These are phyloP conservation scores for Octodon degus DNA, from an alignment of 2,113 vertebrate species.

Conservation along the genomic window DNA sequence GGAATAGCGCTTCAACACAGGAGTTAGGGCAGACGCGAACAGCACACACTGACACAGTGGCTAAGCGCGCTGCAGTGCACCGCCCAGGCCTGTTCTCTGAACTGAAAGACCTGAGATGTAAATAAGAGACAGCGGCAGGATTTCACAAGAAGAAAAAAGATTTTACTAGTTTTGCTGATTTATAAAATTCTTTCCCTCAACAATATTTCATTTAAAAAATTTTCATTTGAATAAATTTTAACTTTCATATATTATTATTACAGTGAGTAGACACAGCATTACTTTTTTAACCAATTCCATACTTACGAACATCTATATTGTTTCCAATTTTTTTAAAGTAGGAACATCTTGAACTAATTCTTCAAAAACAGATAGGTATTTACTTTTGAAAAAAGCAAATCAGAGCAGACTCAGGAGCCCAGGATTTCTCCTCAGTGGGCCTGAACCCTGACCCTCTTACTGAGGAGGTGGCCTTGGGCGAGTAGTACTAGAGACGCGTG, in stretches of 20 bases:
- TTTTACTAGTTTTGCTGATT: not conserved
- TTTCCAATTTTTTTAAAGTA: not conserved
- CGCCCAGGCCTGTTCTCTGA: not conserved
- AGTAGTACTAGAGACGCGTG: not conserved
- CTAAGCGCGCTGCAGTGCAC: not conserved
- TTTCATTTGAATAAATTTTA: not conserved
- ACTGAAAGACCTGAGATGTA: not conserved
- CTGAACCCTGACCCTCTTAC: not conserved
- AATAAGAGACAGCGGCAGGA: not conserved
- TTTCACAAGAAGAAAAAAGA: not conserved
- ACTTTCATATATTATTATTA: not conserved
- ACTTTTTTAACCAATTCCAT: not conserved
- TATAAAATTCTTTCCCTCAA: not conserved
- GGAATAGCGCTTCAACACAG: not conserved
- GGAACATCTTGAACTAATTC: not conserved
- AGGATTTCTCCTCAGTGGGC: not conserved
- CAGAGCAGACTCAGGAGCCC: not conserved
- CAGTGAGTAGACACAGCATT: not conserved
- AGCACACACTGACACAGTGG: not conserved
- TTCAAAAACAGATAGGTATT: not conserved
- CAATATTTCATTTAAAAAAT: not conserved
- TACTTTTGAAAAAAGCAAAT: not conserved
- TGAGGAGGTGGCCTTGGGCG: no score
- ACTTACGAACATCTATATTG: not conserved
- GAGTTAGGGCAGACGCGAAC: not conserved